Evolutionary conservation across 2,888 invertebrate genomes (phyloP).

Genomic region (Watsonalla cultraria): DNA sequence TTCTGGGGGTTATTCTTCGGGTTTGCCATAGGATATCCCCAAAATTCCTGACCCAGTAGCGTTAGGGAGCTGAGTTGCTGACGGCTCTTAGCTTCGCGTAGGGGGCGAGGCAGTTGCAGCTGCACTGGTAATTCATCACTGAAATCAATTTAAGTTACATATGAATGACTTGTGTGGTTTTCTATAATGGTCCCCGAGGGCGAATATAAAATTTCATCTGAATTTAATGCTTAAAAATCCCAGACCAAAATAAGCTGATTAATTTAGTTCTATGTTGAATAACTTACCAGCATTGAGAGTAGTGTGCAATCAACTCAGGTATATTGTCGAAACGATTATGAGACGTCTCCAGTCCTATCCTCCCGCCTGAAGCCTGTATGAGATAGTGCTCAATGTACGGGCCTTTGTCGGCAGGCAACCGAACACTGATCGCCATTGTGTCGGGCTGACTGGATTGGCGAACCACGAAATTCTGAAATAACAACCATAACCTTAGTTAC

Average conservation of each 20-base stretch:
- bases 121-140: slow-evolving; percentile 96
- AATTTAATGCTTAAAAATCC: no score
- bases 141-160: slow-evolving; percentile 31
- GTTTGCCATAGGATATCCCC: slow-evolving; percentile 89
- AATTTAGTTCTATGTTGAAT: not conserved
- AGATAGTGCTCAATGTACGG: slow-evolving; percentile 98
- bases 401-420: slow-evolving; percentile 90
- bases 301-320: slow-evolving; percentile 95
- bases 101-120: slow-evolving; percentile 89
- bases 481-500: no score
- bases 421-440: slow-evolving; percentile 96
- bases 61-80: slow-evolving; percentile 95
- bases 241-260: no score
- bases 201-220: no score
- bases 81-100: slow-evolving; percentile 92
- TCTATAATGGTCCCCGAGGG: not conserved
- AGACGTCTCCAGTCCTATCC: slow-evolving; percentile 94
- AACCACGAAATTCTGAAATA: slow-evolving; percentile 93
- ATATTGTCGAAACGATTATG: slow-evolving; percentile 95
- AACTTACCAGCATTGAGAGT: slow-evolving; percentile 92
- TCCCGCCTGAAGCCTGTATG: slow-evolving; percentile 89
- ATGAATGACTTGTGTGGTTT: not conserved
- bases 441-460: slow-evolving; percentile 95
- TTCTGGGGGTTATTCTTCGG: slow-evolving; percentile 77
- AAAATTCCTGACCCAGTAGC: slow-evolving; percentile 92